Percentiles rank a stretch among this genome's conserved stretches.
These are phyloP conservation scores for Magallana angulata DNA, from an alignment of 1,140 invertebrate species.

Conservation along the genomic window DNA sequence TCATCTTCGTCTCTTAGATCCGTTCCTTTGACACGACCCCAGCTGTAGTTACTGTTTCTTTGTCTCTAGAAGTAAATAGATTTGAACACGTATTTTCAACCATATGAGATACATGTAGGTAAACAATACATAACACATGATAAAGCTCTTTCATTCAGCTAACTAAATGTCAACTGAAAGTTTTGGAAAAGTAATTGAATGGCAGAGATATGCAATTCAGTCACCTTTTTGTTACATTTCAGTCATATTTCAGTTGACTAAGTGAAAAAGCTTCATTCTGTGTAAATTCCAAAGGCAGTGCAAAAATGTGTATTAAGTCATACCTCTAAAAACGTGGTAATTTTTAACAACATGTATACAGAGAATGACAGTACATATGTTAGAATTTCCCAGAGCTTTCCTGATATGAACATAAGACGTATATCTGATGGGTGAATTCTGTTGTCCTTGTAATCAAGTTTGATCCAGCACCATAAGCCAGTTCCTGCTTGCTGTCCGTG, in stretches of 20 bases:
- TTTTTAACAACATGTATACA: slow-evolving; percentile 22
- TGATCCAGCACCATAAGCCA: slow-evolving; percentile 28
- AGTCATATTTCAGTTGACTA: no score
- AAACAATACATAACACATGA: no score
- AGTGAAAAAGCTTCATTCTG: no score
- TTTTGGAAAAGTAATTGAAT: no score
- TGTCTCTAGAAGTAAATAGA: slow-evolving; percentile 2
- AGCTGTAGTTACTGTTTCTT: not conserved
- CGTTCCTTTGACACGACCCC: not conserved
- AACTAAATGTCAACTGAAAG: no score
- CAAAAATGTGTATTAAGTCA: not conserved
- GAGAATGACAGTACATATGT: not conserved
- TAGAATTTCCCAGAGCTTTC: slow-evolving; percentile 26
- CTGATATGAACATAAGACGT: not conserved
- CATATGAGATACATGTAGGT: no score
- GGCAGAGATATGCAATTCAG: no score
- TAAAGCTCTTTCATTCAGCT: no score
- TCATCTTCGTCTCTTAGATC: slow-evolving; percentile 37
- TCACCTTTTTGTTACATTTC: no score
- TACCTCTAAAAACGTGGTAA: not conserved
- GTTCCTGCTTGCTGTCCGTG: not conserved
- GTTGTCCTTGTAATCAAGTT: no score
- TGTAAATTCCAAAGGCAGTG: no score
- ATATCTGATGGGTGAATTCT: not conserved
- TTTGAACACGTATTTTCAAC: no score